These are phyloP conservation scores for Tribolium freemani DNA, from an alignment of 2,888 invertebrate species.

Conservation along the genomic window DNA sequence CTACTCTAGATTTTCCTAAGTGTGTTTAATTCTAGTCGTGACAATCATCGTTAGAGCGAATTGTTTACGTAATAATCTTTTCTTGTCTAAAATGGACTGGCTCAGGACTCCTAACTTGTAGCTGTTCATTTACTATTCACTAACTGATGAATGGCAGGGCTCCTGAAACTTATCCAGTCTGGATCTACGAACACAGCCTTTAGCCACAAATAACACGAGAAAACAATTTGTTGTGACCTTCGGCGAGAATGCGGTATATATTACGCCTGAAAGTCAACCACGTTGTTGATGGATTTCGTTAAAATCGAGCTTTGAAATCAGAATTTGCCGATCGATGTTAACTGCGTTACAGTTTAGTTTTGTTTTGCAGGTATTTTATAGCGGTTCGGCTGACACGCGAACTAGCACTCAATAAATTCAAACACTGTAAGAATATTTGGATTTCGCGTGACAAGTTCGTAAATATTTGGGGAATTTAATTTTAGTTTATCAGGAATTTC, in stretches of 20 bases:
- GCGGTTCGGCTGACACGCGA: not conserved
- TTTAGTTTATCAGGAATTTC: constrained; percentile 21
- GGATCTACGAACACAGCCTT: constrained; percentile 20
- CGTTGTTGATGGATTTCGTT: constrained; percentile 21
- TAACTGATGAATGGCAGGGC: constrained; percentile 23
- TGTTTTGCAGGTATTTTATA: not conserved
- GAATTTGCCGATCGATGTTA: not conserved
- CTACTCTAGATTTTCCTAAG: no score
- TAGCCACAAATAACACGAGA: constrained; percentile 37
- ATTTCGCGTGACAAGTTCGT: constrained; percentile 12
- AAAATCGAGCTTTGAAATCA: not conserved
- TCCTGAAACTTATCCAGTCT: constrained; percentile 28
- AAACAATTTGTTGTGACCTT: constrained; percentile 38
- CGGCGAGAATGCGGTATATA: constrained; percentile 17
- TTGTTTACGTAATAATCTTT: not conserved
- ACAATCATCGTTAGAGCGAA: no score
- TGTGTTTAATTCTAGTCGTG: no score
- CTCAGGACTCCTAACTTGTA: constrained; percentile 10
- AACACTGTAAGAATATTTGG: not conserved
- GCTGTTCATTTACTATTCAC: constrained; percentile 22
- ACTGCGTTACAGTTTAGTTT: constrained; percentile 3
- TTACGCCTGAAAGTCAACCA: constrained; percentile 6
- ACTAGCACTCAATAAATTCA: not conserved
- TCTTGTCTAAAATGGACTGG: not conserved
- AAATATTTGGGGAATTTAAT: constrained; percentile 25